Conservation (phyloP, 1,140 invertebrate species). For the Dendrolimus punctatus region DNA sequence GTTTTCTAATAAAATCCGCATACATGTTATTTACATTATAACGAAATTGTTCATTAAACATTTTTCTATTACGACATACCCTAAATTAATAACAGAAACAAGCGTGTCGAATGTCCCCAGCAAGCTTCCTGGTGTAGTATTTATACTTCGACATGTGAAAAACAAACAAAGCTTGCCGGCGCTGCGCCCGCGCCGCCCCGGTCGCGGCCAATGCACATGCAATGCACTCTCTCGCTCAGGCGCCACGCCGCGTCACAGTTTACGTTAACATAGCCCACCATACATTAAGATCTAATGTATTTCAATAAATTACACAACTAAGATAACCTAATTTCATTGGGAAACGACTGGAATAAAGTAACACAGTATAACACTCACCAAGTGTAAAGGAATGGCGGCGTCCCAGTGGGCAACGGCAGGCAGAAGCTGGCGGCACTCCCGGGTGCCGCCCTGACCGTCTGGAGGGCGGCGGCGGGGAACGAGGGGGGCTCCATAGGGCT, state of each 20-base stretch:
- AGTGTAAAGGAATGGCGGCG: constrained; percentile 47
- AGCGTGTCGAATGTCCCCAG: constrained; percentile 35
- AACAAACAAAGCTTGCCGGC: constrained; percentile 56
- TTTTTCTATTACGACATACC: constrained; percentile 11
- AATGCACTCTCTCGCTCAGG: background rate
- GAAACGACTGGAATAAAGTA: constrained; percentile 1
- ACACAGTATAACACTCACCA: constrained; percentile 42
- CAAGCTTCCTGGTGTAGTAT: constrained; percentile 50
- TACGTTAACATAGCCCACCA: too few relatives aligned
- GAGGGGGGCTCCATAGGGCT: constrained; percentile 55
- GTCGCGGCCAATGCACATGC: constrained; percentile 2
- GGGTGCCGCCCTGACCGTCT: constrained; percentile 37
- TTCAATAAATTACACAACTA: constrained; percentile 1
- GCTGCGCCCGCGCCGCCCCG: constrained; percentile 19
- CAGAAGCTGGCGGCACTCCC: constrained; percentile 31
- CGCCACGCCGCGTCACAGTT: too few relatives aligned
- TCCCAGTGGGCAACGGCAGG: constrained; percentile 40
- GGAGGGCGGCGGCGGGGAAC: constrained; percentile 31
- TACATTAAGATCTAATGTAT: background rate
- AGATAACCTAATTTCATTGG: constrained; percentile 10
- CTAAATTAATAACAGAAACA: constrained; percentile 15
- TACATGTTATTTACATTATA: too few relatives aligned
- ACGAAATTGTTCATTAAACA: constrained; percentile 1
- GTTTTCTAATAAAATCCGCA: too few relatives aligned
- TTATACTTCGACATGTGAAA: constrained; percentile 57